Percentiles rank a stretch among this genome's conserved stretches.
Evolutionary conservation across 2,888 invertebrate genomes (phyloP).

Genomic region (Tetragonula carbonaria): DNA sequence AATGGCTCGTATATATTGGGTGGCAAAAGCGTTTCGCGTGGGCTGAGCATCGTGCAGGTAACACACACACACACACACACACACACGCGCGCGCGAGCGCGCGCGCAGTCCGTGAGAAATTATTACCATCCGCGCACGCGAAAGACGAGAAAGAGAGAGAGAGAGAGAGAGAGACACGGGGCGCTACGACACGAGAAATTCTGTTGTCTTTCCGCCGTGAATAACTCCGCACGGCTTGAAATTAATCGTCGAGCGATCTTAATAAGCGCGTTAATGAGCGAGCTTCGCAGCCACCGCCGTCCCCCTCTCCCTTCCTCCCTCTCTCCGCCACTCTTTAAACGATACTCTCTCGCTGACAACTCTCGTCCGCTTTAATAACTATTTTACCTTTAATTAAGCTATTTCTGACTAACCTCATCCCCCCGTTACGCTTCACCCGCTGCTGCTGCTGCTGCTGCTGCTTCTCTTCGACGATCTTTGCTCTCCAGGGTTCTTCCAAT

Average conservation of each 20-base stretch:
- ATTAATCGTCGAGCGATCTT: slow-evolving; percentile 67
- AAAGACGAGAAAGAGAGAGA: neutral
- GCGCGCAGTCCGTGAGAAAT: slow-evolving; percentile 49
- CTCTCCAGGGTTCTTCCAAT: neutral
- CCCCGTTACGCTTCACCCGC: neutral
- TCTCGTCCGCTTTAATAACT: slow-evolving; percentile 55
- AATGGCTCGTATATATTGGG: slow-evolving; percentile 77
- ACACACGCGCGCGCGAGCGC: slow-evolving; percentile 41
- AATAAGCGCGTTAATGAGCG: slow-evolving; percentile 70
- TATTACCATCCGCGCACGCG: slow-evolving; percentile 38
- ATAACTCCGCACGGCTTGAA: slow-evolving; percentile 57
- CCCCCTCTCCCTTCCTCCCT: neutral
- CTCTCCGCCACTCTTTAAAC: slow-evolving; percentile 37
- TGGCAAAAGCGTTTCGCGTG: slow-evolving; percentile 76
- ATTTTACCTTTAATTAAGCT: slow-evolving; percentile 61
- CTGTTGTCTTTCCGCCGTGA: slow-evolving; percentile 65
- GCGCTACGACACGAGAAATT: slow-evolving; percentile 58
- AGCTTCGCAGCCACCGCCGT: slow-evolving; percentile 50
- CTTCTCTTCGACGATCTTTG: neutral
- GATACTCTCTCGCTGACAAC: slow-evolving; percentile 53
- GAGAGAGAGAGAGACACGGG: slow-evolving; percentile 7
- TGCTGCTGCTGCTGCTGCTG: neutral
- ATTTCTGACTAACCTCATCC: slow-evolving; percentile 2
- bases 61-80: slow-evolving; percentile 52
- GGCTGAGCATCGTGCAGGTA: slow-evolving; percentile 63